Conservation (phyloP, 2,797 vertebrate species). For the Todus mexicanus region DNA sequence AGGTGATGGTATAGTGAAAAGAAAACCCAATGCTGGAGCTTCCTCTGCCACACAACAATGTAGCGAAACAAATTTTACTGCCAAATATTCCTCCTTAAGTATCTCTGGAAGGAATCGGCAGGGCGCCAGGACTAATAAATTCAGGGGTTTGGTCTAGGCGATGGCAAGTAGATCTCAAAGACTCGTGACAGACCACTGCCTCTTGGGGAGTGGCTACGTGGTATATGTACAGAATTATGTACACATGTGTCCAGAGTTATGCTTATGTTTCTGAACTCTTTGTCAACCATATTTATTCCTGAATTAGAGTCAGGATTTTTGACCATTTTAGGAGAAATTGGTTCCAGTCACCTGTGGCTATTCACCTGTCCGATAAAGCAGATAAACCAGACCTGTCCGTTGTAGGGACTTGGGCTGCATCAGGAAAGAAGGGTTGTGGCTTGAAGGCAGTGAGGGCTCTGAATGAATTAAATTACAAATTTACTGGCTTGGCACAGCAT, state of each 20-base stretch:
- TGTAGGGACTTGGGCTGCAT: background rate
- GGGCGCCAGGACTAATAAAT: background rate
- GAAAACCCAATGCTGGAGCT: background rate
- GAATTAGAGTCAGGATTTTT: background rate
- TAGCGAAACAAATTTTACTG: background rate
- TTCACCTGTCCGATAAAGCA: background rate
- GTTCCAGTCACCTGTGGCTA: background rate
- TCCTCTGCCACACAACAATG: background rate
- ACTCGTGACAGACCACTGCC: background rate
- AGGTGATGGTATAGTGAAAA: background rate
- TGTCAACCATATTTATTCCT: fast-evolving
- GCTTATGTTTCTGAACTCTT: background rate
- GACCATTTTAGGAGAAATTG: background rate
- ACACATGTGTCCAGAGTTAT: background rate
- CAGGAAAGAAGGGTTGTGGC: background rate
- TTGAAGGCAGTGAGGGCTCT: background rate
- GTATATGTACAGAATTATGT: no score
- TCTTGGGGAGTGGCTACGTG: background rate
- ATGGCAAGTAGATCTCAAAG: background rate
- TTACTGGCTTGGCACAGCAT: background rate
- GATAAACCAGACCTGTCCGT: background rate
- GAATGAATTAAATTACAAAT: background rate
- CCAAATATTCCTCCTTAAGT: background rate
- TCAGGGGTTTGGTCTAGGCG: background rate
- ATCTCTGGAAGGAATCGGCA: background rate